Conservation (phyloP, 2,888 invertebrate genomes). For the Eupelmus urozonus region DNA sequence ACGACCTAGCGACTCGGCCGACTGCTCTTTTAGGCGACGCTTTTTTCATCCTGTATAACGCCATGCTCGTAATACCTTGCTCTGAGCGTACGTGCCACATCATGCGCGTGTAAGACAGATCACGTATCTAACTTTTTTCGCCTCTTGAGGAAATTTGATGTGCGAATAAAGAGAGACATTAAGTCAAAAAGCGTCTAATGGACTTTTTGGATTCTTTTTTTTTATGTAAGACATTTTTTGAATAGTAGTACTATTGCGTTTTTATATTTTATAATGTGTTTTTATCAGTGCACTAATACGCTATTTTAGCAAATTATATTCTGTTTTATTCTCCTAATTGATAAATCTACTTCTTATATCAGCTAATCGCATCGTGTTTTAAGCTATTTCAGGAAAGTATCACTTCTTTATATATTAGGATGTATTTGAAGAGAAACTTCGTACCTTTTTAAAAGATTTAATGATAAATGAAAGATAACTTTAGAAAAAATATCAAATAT, state of each 20-base stretch:
- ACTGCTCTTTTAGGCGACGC: not conserved
- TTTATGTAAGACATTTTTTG: not conserved
- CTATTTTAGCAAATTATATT: too few species aligned
- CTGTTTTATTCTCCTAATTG: too few species aligned
- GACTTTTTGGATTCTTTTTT: conserved; percentile 36
- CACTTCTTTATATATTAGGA: too few species aligned
- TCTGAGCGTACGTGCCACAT: conserved; percentile 45
- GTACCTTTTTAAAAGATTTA: too few species aligned
- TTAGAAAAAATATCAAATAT: too few species aligned
- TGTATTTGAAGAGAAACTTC: too few species aligned
- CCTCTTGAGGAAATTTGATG: conserved; percentile 31
- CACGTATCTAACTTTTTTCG: conserved; percentile 18
- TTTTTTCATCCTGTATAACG: conserved; percentile 21
- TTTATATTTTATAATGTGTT: not conserved
- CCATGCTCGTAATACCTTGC: not conserved
- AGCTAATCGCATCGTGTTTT: too few species aligned
- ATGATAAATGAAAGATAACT: too few species aligned
- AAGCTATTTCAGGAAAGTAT: too few species aligned
- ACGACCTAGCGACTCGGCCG: conserved; percentile 53
- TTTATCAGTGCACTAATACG: not conserved
- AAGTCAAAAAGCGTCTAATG: conserved; percentile 37
- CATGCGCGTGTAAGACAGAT: conserved; percentile 52
- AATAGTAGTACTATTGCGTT: not conserved
- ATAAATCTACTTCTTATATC: too few species aligned
- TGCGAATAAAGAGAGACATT: conserved; percentile 37